A percentile compares a stretch with the other conserved stretches of the same genome.
These are phyloP conservation scores for Drosophila cognata DNA, from an alignment of 2,888 invertebrate genomes.

Conservation along the genomic window DNA sequence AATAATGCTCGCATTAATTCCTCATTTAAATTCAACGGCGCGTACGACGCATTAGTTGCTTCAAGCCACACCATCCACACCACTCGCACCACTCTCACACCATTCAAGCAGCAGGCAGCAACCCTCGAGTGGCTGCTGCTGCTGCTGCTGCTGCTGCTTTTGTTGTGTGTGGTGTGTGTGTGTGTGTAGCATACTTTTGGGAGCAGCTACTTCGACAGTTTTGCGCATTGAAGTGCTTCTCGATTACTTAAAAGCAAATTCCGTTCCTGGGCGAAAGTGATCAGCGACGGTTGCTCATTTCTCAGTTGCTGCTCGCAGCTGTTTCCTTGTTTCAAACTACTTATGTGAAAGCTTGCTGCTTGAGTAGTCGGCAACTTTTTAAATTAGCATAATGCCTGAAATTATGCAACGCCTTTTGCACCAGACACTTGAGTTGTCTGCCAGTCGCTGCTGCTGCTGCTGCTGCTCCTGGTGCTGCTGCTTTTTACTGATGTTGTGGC, in stretches of 20 bases:
- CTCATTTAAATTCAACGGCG: constrained; percentile 85
- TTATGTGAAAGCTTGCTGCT: constrained; percentile 54
- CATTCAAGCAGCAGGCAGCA: constrained; percentile 4
- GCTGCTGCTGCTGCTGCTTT: constrained; percentile 12
- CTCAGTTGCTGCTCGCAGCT: constrained; percentile 43
- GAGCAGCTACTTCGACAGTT: constrained; percentile 56
- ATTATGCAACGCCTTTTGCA: constrained; percentile 73
- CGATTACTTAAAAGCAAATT: constrained; percentile 83
- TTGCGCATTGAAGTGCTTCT: constrained; percentile 75
- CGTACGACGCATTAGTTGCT: constrained; percentile 84
- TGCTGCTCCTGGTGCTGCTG: background rate
- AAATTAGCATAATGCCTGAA: constrained; percentile 79
- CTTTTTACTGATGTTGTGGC: constrained; percentile 38
- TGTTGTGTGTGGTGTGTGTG: constrained; percentile 27
- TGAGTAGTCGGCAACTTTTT: constrained; percentile 67
- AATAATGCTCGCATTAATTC: constrained; percentile 85
- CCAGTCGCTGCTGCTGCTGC: constrained; percentile 26
- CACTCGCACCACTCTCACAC: constrained; percentile 5
- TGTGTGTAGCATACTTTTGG: constrained; percentile 56
- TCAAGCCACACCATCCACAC: constrained; percentile 39
- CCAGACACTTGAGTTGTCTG: constrained; percentile 42
- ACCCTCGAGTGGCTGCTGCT: constrained; percentile 24
- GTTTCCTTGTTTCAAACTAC: constrained; percentile 61
- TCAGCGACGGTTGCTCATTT: constrained; percentile 45
- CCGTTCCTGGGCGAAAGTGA: constrained; percentile 69